Percentiles rank a stretch among this genome's conserved stretches.
These are phyloP conservation scores for Heloderma charlesbogerti DNA, from an alignment of 2,113 vertebrate species.

Conservation along the genomic window DNA sequence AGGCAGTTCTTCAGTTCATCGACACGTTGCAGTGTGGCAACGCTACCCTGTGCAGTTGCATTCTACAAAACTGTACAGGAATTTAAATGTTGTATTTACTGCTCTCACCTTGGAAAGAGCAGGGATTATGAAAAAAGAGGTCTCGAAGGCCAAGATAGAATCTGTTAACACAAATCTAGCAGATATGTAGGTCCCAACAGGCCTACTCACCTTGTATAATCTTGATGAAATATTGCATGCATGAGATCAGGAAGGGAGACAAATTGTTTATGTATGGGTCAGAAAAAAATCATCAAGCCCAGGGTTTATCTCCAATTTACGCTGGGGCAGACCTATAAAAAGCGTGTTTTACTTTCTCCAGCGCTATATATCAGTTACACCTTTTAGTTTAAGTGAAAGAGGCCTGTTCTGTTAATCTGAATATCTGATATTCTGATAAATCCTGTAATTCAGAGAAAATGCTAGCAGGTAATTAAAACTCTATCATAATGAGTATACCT, in stretches of 20 bases:
- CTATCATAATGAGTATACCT: conserved; percentile 1
- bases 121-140: background rate
- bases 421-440: conserved; percentile 12
- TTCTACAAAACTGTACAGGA: background rate
- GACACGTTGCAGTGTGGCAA: background rate
- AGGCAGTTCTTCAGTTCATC: background rate
- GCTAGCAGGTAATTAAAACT: conserved; percentile 37
- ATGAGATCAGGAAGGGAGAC: background rate
- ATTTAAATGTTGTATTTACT: background rate
- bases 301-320: background rate
- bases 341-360: background rate
- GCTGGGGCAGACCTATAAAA: background rate
- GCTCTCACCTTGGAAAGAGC: background rate
- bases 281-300: background rate
- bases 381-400: background rate
- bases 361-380: background rate
- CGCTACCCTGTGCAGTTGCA: background rate
- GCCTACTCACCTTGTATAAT: background rate
- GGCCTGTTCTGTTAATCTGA: background rate
- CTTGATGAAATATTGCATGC: background rate
- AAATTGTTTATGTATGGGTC: background rate
- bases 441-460: conserved; percentile 8
- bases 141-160: background rate
- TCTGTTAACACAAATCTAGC: background rate
- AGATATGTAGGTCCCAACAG: background rate